Base-by-base conservation (phyloP, 2,888 invertebrate genomes). In the Agapostemon virescens region DNA sequence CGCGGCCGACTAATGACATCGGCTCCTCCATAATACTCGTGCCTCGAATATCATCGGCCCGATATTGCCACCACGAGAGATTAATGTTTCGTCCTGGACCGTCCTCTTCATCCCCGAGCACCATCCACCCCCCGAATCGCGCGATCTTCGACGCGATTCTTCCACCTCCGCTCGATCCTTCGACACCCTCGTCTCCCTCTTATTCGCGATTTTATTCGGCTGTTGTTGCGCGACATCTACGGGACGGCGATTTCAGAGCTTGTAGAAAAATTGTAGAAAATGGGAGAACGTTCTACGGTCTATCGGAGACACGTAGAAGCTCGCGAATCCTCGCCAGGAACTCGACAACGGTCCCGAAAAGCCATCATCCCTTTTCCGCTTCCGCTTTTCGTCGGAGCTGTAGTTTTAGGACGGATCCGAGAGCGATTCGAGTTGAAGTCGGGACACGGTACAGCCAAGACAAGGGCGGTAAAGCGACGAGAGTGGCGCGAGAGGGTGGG, bases 21-120 rank as follows among this genome's bases (percentile, higher is more conserved):
- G 87, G 83, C 87, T 88, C 85, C 85, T 81, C 81, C 89, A 89
- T 90, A 90, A 90, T 89, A 90, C 90, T 91, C 91, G 90, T 91
- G 91, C 90, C 90, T 91, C 89, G 92, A 92, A 92, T 92, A 92
- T 92, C 90, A 90, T 90, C 90, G 89, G 82, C 77, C 84, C 89
- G 90, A 92, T 91, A 92, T 92, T 92, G 90, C 90, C 90, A 90
- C 90, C 89, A 86, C 86, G 89, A 89, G 90, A 92, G 91, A 92
- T 91, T 92, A 92, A 92, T 92, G 92, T 90, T 92, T 91, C 89
- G 87, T 84, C 87, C 87, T 80, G 67, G 72, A 55, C 81, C 73
- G 26, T 26, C 26, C 55, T 55, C 55, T 49, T 49, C 55, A 23
- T 6, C 20, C n/a, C 40, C 38, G 6, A 55, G 11, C 67, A 20